Percentiles rank a stretch among this genome's conserved stretches.
Evolutionary conservation across 2,797 vertebrate species (phyloP).

Genomic region (Pterois miles): DNA sequence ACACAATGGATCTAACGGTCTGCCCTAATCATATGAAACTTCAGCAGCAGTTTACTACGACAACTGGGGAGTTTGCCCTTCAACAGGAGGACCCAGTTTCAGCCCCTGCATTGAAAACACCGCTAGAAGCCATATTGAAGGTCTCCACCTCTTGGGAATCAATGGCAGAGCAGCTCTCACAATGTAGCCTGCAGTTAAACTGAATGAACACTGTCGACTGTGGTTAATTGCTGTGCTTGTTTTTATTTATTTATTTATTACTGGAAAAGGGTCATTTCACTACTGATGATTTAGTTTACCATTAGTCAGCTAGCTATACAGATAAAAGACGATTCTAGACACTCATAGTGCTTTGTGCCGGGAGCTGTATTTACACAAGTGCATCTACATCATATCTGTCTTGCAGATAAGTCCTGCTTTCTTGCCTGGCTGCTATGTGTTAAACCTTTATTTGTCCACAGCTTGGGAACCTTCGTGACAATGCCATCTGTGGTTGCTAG

Average conservation of each 20-base stretch:
- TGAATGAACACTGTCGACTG: neutral
- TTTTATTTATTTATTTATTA: too few relatives aligned
- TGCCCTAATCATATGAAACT: conserved; percentile 1
- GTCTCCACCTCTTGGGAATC: neutral
- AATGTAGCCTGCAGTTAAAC: neutral
- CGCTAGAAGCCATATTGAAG: conserved; percentile 4
- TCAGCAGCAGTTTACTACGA: neutral
- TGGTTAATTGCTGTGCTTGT: neutral
- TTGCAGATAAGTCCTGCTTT: conserved; percentile 3
- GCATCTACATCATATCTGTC: conserved; percentile 15
- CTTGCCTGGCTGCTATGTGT: conserved; percentile 16
- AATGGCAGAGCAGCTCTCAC: neutral
- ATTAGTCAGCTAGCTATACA: neutral
- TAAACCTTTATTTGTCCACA: conserved; percentile 51
- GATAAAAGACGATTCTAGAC: neutral
- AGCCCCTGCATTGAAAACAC: neutral
- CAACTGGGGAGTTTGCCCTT: neutral
- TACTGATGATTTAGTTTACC: neutral
- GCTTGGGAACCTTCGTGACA: conserved; percentile 44
- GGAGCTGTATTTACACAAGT: neutral
- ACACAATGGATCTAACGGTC: neutral
- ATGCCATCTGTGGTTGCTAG: conserved; percentile 60
- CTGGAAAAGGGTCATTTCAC: neutral
- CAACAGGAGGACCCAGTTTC: neutral
- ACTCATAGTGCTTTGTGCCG: neutral